Conservation (phyloP, 1,140 invertebrate species). For the Gryllus bimaculatus region DNA sequence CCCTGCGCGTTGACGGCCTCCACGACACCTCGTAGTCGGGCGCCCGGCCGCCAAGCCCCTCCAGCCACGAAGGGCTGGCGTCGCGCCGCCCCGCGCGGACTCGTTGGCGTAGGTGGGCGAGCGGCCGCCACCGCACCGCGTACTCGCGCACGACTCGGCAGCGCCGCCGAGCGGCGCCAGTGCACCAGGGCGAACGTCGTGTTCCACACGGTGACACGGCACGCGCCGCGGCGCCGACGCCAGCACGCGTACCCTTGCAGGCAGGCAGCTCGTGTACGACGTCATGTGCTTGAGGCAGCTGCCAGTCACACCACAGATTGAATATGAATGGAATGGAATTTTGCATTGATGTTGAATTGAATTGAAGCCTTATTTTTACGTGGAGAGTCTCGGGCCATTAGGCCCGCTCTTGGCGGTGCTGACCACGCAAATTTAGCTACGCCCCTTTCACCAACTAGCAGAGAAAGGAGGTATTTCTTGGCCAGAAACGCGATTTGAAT, state of each 20-base stretch:
- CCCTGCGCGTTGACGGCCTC: conserved; percentile 72
- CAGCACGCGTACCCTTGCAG: conserved; percentile 72
- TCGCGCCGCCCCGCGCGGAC: conserved; percentile 29
- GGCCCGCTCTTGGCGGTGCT: too few species aligned
- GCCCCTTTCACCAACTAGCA: too few species aligned
- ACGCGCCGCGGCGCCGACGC: conserved; percentile 56
- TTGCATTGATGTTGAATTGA: too few species aligned
- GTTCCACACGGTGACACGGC: conserved; percentile 57
- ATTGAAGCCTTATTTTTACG: too few species aligned
- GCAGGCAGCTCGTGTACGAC: conserved; percentile 65
- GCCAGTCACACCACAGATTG: too few species aligned
- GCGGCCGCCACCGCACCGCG: conserved; percentile 52
- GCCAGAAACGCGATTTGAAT: too few species aligned
- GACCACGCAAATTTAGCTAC: too few species aligned
- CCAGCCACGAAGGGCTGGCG: conserved; percentile 63
- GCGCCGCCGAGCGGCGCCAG: conserved; percentile 60
- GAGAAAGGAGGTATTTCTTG: too few species aligned
- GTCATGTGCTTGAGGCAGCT: conserved; percentile 72
- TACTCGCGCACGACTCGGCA: conserved; percentile 60
- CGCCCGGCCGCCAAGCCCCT: conserved; percentile 58
- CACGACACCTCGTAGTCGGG: conserved; percentile 71
- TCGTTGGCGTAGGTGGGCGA: conserved; percentile 34
- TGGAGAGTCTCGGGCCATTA: too few species aligned
- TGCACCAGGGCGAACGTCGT: conserved; percentile 65
- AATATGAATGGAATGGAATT: too few species aligned